phyloP scores from a whole-genome alignment of 2,888 invertebrate species.

The Pediacus dermestoides region DNA sequence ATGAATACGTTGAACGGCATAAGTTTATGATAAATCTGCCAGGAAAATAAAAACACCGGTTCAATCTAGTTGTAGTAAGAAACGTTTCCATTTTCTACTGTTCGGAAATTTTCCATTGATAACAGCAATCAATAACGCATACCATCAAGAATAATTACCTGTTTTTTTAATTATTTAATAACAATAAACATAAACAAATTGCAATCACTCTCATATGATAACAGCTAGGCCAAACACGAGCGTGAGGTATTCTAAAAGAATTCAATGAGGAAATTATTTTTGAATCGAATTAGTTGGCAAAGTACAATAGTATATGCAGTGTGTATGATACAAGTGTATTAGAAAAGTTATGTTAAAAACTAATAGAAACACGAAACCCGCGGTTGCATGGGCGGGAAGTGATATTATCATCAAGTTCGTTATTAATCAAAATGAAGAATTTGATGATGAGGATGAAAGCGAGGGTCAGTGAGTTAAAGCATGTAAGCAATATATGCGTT shows the following conservation, averaged over 20 bases:
- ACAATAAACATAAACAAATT: too few species aligned
- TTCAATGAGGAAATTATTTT: slow-evolving; percentile 31
- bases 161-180: too few species aligned
- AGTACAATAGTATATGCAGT: slow-evolving; percentile 19
- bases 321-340: slow-evolving; percentile 11
- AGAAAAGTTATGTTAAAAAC: slow-evolving; percentile 23
- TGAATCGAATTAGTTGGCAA: slow-evolving; percentile 29
- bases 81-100: too few species aligned
- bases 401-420: slow-evolving; percentile 38
- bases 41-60: too few species aligned
- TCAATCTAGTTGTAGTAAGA: too few species aligned
- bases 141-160: too few species aligned
- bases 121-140: too few species aligned
- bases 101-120: too few species aligned
- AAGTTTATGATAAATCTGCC: too few species aligned
- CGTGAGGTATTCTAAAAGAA: slow-evolving; percentile 20
- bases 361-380: slow-evolving; percentile 28
- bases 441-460: slow-evolving; percentile 18
- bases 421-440: slow-evolving; percentile 25
- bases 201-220: too few species aligned
- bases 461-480: slow-evolving; percentile 31
- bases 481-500: slow-evolving; percentile 27
- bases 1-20: too few species aligned
- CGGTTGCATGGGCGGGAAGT: slow-evolving; percentile 39
- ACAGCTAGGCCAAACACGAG: slow-evolving; percentile 6